These are phyloP conservation scores for Harlomillsia oculata DNA, from an alignment of 1,140 invertebrate genomes.

Conservation along the genomic window DNA sequence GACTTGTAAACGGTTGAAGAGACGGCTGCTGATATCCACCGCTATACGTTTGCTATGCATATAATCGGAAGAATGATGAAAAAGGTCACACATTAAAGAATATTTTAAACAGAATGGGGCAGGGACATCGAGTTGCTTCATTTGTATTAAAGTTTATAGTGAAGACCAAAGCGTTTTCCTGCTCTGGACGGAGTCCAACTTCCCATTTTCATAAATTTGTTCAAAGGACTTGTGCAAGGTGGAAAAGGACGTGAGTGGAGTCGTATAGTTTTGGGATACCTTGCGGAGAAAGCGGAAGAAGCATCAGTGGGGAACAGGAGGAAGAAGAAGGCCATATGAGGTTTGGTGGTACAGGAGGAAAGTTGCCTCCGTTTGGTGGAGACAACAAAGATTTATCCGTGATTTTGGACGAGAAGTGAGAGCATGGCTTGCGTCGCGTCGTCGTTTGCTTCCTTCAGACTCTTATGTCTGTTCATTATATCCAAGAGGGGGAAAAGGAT, in stretches of 20 bases:
- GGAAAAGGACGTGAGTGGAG: neutral
- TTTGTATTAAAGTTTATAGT: too few species aligned
- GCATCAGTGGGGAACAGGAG: neutral
- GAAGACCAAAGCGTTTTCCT: too few species aligned
- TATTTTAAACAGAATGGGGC: too few species aligned
- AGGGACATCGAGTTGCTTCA: too few species aligned
- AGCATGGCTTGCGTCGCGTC: constrained; percentile 6
- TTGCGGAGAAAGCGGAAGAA: neutral
- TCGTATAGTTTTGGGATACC: too few species aligned
- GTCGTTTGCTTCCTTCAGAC: constrained; percentile 9
- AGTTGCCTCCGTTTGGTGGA: constrained; percentile 3
- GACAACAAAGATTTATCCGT: constrained; percentile 12
- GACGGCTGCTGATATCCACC: too few species aligned
- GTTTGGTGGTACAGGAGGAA: constrained; percentile 1
- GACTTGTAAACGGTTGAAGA: too few species aligned
- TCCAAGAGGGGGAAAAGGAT: neutral
- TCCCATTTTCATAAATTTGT: constrained; percentile 22
- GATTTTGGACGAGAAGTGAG: constrained; percentile 11
- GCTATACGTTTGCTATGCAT: too few species aligned
- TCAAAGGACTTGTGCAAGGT: neutral
- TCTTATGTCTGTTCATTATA: neutral
- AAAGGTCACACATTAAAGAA: too few species aligned
- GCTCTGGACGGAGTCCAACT: constrained; percentile 13
- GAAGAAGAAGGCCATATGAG: neutral
- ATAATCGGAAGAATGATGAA: too few species aligned